These are phyloP conservation scores for Sisor rabdophorus DNA, from an alignment of 2,113 vertebrate genomes.

Conservation along the genomic window DNA sequence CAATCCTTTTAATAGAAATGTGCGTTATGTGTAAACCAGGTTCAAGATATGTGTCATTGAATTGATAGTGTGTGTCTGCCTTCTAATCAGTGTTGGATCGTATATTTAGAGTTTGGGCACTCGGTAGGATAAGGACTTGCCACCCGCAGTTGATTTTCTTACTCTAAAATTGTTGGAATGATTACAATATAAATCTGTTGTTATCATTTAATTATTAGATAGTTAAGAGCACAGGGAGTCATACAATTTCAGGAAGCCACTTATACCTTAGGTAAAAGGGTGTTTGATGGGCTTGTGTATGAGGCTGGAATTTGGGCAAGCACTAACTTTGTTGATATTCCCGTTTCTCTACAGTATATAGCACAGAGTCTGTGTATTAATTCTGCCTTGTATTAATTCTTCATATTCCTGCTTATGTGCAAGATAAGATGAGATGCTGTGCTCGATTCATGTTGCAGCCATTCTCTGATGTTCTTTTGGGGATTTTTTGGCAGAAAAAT, in stretches of 20 bases:
- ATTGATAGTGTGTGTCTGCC: too few species aligned
- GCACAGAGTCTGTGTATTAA: too few species aligned
- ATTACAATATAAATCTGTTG: background rate
- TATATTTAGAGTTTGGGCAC: too few species aligned
- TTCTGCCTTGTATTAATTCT: conserved; percentile 68
- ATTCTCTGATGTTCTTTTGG: background rate
- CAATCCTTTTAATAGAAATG: too few species aligned
- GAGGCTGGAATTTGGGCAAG: conserved; percentile 40
- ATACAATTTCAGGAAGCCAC: conserved; percentile 30
- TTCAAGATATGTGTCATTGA: too few species aligned
- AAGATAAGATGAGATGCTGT: conserved; percentile 57
- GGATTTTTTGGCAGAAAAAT: too few species aligned
- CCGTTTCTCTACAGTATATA: conserved; percentile 55
- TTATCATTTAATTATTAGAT: background rate
- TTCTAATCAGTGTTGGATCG: too few species aligned
- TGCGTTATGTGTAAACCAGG: too few species aligned
- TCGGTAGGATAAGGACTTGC: too few species aligned
- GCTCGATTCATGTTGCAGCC: conserved; percentile 16
- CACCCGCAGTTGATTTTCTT: too few species aligned
- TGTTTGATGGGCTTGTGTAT: conserved; percentile 42
- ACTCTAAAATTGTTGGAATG: too few species aligned
- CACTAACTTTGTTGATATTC: conserved; percentile 50
- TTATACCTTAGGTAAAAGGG: conserved; percentile 49
- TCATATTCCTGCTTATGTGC: conserved; percentile 65
- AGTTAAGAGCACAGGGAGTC: background rate